A percentile compares a stretch with the other conserved stretches of the same genome.
phyloP scores from a whole-genome alignment of 2,888 invertebrate species.

The Microdon myrmicae region DNA sequence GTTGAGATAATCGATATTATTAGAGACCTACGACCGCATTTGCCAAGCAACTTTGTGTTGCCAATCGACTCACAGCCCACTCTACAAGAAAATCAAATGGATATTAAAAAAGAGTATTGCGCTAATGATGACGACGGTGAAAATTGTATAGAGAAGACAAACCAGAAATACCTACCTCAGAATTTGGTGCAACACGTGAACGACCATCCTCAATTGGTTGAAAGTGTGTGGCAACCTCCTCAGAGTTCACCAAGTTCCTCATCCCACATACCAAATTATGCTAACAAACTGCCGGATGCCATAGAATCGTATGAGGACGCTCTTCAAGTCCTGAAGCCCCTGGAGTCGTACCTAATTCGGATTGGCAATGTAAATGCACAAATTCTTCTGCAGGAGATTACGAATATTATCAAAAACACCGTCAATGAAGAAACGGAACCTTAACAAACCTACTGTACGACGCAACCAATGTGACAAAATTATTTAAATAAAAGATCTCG shows the following conservation, averaged over 20 bases:
- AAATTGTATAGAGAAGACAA: too few relatives aligned
- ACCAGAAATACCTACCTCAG: too few relatives aligned
- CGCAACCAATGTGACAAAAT: too few relatives aligned
- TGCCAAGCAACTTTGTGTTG: constrained; percentile 25
- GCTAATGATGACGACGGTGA: not conserved
- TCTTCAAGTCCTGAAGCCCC: constrained; percentile 59
- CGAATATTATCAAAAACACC: constrained; percentile 3
- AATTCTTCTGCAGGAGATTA: constrained; percentile 14
- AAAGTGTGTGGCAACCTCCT: too few relatives aligned
- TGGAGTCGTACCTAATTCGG: constrained; percentile 56
- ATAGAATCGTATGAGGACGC: constrained; percentile 61
- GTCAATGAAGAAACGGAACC: not conserved
- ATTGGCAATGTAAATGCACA: constrained; percentile 17
- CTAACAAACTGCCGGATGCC: not conserved
- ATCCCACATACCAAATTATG: not conserved
- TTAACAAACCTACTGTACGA: too few relatives aligned
- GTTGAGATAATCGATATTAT: constrained; percentile 9
- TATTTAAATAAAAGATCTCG: not conserved
- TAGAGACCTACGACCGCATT: constrained; percentile 16
- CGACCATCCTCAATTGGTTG: too few relatives aligned
- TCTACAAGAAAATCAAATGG: not conserved
- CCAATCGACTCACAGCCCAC: constrained; percentile 2
- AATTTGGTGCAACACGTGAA: too few relatives aligned
- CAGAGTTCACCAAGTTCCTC: too few relatives aligned
- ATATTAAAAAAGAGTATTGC: constrained; percentile 8